phyloP scores from a whole-genome alignment of 2,113 vertebrate genomes.

The Stegastes partitus region DNA sequence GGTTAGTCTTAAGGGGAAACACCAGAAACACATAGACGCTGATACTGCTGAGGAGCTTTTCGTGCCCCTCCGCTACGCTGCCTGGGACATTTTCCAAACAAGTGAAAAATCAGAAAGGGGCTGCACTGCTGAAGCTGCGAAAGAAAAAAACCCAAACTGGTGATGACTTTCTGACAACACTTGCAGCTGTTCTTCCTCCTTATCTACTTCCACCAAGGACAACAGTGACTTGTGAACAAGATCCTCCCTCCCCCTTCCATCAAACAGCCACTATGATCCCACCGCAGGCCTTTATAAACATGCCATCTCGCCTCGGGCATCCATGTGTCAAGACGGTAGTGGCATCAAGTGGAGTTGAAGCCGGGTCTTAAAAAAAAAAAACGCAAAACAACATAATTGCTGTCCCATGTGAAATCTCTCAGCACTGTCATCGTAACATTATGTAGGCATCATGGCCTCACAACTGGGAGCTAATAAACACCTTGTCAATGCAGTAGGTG shows the following conservation, averaged over 20 bases:
- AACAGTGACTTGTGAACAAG: constrained; percentile 35
- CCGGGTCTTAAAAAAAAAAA: constrained; percentile 44
- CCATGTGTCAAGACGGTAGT: not conserved
- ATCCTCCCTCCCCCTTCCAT: constrained; percentile 16
- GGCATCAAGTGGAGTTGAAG: constrained; percentile 50
- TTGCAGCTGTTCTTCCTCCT: constrained; percentile 21
- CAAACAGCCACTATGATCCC: constrained; percentile 55
- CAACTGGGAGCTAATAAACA: constrained; percentile 83
- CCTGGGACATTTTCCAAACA: constrained; percentile 27
- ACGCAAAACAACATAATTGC: constrained; percentile 71
- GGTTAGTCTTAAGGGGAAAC: not conserved
- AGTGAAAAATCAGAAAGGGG: constrained; percentile 13
- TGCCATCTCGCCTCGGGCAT: constrained; percentile 42
- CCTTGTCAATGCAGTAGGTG: constrained; percentile 75
- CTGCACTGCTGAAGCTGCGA: not conserved
- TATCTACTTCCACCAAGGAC: constrained; percentile 52
- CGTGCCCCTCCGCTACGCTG: not conserved
- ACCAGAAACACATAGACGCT: not conserved
- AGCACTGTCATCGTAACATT: constrained; percentile 33
- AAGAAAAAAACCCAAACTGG: not conserved
- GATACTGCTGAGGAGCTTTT: constrained; percentile 14
- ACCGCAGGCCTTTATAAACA: constrained; percentile 41
- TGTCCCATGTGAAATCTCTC: constrained; percentile 62
- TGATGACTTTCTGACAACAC: constrained; percentile 16
- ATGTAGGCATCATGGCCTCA: constrained; percentile 46